Evolutionary conservation across 2,797 vertebrate species (phyloP).

Genomic region (Vipera latastei): DNA sequence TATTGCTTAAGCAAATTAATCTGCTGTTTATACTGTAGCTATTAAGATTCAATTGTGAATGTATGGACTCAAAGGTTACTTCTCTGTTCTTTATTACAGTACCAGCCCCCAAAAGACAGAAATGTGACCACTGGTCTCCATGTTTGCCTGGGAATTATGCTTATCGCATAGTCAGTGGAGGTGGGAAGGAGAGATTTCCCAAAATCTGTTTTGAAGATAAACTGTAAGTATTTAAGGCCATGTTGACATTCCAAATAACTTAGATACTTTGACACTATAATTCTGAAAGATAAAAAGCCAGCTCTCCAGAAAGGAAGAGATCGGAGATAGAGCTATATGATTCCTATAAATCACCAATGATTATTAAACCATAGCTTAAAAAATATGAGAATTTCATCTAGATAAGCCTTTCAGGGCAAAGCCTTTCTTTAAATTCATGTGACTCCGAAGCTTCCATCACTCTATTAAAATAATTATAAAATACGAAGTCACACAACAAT

Average conservation of each 20-base stretch:
- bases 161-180: conserved; percentile 70
- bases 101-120: conserved; percentile 68
- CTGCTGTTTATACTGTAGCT: background rate
- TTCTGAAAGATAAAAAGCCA: background rate
- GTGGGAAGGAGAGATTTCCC: conserved; percentile 48
- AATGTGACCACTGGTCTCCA: conserved; percentile 70
- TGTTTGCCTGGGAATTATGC: conserved; percentile 60
- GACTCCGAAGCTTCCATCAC: background rate
- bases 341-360: background rate
- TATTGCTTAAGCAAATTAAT: background rate
- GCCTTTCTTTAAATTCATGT: background rate
- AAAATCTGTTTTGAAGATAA: conserved; percentile 76
- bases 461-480: conserved; percentile 16
- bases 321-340: too few relatives aligned
- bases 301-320: background rate
- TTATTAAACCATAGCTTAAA: background rate
- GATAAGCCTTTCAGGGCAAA: background rate
- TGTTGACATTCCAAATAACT: background rate
- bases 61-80: background rate
- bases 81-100: conserved; percentile 45
- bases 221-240: conserved; percentile 65
- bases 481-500: conserved; percentile 14
- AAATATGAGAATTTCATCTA: background rate
- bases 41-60: background rate
- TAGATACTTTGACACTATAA: background rate